Evolutionary conservation across 1,140 invertebrate genomes (phyloP), one percentile per base, ranked within the genome.

Genomic region (Caenorhabditis remanei): DNA sequence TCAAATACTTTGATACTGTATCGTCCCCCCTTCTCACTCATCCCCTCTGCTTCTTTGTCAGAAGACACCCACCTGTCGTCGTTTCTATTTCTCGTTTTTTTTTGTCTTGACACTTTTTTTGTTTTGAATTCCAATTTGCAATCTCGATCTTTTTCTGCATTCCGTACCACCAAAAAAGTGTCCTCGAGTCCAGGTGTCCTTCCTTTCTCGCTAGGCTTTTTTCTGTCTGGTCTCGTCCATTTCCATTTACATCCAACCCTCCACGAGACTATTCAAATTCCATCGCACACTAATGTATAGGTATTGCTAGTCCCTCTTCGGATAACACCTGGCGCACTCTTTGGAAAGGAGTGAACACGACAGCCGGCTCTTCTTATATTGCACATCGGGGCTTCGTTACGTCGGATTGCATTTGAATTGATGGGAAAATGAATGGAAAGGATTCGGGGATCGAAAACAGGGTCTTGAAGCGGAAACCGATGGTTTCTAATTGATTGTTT

Each of bases 381-480:
- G 13, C 16, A 16, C 16, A 53, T 16, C 50, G 16, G 11, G 8
- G 56, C 5, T 3, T 32, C 46, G 46, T 79, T 79, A 53, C 46
- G 71, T 79, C 46, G 71, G 71, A 40, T 79, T 79, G 46, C 71
- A 21, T 79, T 79, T 79, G 46, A 79, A 79, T 50, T 8, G 19
- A n/a, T 19, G 56, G 56, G 24, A 63, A 63, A 8, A 21, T 63
- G 7, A 24, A 32, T 8, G 8, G 8, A 32, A 21, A 11, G 19
- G 21, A 13, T 19, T 8, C 24, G 19, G 19, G n/a, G 21, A 40
- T 63, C 0, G 9, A 19, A 58, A 2, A 32, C 32, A 32, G 2
- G 50, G 50, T 53, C 16, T 53, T 53, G 13, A 53, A 32, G 32
- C 32, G 32, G 32, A 32, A 32, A 32, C n/a, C n/a, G n/a, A n/a